Percentiles rank a stretch among this genome's conserved stretches.
Conservation (phyloP, 2,797 vertebrate genomes). For the Megaceryle alcyon region DNA sequence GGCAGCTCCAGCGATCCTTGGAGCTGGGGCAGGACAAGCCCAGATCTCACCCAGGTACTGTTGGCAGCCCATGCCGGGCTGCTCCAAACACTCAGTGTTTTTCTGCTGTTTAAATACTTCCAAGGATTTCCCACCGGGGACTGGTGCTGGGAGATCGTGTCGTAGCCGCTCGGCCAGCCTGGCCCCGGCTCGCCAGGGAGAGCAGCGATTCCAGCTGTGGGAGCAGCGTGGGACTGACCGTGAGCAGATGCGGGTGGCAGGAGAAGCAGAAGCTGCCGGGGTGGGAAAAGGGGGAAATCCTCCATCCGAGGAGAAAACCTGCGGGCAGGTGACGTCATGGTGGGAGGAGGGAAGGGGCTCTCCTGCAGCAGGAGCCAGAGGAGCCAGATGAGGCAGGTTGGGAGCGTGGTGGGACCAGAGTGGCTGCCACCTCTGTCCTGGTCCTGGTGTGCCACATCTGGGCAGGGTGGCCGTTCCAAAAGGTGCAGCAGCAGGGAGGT, state of each 20-base stretch:
- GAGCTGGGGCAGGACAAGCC: neutral
- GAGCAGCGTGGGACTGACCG: neutral
- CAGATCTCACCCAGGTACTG: accelerated
- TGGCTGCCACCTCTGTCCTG: neutral
- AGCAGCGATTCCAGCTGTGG: neutral
- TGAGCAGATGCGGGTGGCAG: neutral
- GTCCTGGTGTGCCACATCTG: neutral
- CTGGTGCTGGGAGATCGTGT: neutral
- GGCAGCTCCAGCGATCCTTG: neutral
- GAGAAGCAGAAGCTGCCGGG: neutral
- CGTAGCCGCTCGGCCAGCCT: neutral
- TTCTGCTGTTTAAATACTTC: neutral
- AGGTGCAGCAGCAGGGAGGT: neutral
- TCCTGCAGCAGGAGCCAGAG: neutral
- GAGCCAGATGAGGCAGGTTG: neutral
- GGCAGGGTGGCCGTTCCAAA: neutral
- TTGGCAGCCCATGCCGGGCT: neutral
- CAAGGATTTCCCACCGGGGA: neutral
- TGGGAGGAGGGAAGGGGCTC: neutral
- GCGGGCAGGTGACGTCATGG: neutral
- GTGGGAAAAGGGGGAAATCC: neutral
- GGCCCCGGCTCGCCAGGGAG: neutral
- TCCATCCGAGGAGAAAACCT: neutral
- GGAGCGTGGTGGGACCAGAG: neutral
- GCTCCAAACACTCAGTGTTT: neutral